These are phyloP conservation scores for Porites cylindrica DNA, from an alignment of 92 coral and sea anemone species.

Conservation along the genomic window DNA sequence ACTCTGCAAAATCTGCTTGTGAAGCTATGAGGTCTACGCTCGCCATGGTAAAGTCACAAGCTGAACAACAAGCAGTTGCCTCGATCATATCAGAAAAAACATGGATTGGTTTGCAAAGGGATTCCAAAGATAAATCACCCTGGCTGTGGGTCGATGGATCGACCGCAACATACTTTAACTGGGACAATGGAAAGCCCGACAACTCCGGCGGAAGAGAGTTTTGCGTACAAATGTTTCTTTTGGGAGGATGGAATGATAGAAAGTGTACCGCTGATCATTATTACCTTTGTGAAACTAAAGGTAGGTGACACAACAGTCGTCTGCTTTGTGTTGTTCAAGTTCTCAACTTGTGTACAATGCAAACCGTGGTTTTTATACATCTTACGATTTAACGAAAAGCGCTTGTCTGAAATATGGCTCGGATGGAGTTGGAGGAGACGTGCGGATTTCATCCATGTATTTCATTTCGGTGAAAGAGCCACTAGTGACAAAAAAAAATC, in stretches of 20 bases:
- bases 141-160: background rate
- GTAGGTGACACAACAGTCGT: too few species aligned
- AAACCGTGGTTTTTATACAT: too few species aligned
- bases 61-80: background rate
- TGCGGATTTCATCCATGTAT: too few species aligned
- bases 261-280: background rate
- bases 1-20: background rate
- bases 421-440: too few species aligned
- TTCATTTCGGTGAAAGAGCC: too few species aligned
- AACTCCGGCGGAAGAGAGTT: background rate
- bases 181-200: background rate
- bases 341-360: too few species aligned
- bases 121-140: background rate
- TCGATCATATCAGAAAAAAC: background rate
- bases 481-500: too few species aligned
- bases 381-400: too few species aligned
- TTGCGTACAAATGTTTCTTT: background rate
- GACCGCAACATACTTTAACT: background rate
- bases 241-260: background rate
- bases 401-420: too few species aligned
- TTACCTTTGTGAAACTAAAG: background rate
- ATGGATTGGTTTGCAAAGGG: conserved; percentile 11
- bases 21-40: background rate
- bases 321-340: too few species aligned
- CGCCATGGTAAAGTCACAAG: background rate